Evolutionary conservation across 2,797 vertebrate genomes (phyloP), one percentile per base, ranked within the genome.

Genomic region (Acipenser transmontanus): DNA sequence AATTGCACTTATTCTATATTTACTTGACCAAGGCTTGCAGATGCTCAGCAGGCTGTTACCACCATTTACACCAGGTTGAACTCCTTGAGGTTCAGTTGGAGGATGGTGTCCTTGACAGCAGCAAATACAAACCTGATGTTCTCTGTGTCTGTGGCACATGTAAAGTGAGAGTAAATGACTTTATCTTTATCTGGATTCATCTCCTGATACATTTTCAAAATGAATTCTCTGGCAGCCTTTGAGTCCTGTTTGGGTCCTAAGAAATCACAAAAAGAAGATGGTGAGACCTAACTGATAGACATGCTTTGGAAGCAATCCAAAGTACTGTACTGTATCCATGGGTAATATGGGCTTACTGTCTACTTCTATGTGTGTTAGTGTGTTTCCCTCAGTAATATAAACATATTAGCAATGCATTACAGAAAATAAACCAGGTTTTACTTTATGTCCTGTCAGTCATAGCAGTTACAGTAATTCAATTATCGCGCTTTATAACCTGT

Each of bases 21-120:
- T 65, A 60, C 54, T 70, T 34, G 49, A 49, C 34, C 20, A 50
- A 47, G 47, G 6, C 47, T 14, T 47, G 0, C 11, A 1, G 8
- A 59, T 47, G 52, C 17, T 34, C 2, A 34, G 34, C 34, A 34
- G 34, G 1, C 34, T 34, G 34, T 34, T 34, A 34, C 34, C 11
- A 8, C n/a, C 2, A 4, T 4, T 34, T 75, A 93, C 71, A 95
- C 88, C 13, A 95, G 79, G 70, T 92, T 93, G 85, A 94, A 94
- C 47, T 95, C 92, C 74, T 75, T 82, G 62, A 94, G 88, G 75
- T 95, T 96, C 73, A 91, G 80, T 49, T 91, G 88, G 54, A 97
- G 89, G 78, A 97, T 95, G 4, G 90, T 95, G 85, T 96, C 94
- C 78, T 93, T 96, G 71, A 96, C 93, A 0, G 91, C 91, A 66